phyloP scores from a whole-genome alignment of 2,888 invertebrate species.

The Euplagia quadripunctaria region DNA sequence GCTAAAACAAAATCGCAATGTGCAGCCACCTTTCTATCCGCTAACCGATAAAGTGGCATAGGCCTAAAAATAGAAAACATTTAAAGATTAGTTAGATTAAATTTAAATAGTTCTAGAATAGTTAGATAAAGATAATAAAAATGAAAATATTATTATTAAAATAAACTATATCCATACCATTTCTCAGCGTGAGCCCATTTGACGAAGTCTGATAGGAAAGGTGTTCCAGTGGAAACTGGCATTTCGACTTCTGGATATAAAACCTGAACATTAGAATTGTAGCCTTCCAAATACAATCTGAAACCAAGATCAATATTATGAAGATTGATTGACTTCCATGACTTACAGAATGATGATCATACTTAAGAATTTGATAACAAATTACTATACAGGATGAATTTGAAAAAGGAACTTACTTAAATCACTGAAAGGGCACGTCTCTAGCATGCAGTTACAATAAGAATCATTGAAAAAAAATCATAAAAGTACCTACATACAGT shows the following conservation, averaged over 20 bases:
- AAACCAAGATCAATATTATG: constrained; percentile 63
- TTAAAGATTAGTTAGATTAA: neutral
- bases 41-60: constrained; percentile 16
- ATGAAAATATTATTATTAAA: neutral
- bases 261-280: constrained; percentile 89
- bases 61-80: constrained; percentile 33
- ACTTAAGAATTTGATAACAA: no score
- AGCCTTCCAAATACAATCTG: constrained; percentile 91
- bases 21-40: constrained; percentile 16
- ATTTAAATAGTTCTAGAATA: no score
- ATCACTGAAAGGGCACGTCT: no score
- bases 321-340: no score
- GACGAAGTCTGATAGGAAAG: constrained; percentile 92
- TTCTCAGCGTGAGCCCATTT: constrained; percentile 93
- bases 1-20: constrained; percentile 28
- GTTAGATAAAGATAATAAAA: neutral
- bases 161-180: constrained; percentile 79
- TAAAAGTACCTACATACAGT: no score
- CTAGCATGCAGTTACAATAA: no score
- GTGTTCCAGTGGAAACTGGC: constrained; percentile 94
- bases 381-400: no score
- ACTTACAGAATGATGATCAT: no score
- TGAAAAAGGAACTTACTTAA: no score
- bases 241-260: constrained; percentile 91
- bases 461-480: no score